A percentile compares a stretch with the other conserved stretches of the same genome.
These are phyloP conservation scores for Gonocerus acuteangulatus DNA, from an alignment of 2,888 invertebrate species.

Conservation along the genomic window DNA sequence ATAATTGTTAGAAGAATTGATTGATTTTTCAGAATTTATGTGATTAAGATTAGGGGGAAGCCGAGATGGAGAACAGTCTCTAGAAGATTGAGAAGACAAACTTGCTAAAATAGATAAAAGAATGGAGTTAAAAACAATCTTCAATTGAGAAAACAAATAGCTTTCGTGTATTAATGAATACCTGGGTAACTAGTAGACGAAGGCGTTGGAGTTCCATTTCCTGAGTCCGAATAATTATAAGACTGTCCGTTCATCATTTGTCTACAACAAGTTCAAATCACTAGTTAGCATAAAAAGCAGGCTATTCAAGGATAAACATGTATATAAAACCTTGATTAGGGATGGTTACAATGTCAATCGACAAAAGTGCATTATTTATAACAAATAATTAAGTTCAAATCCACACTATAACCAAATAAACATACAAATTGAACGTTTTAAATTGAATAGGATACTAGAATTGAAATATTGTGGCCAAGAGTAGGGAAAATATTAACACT, in stretches of 20 bases:
- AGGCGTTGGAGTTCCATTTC: conserved; percentile 36
- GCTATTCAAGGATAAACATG: too few relatives aligned
- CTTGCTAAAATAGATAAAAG: conserved; percentile 41
- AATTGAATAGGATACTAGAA: too few relatives aligned
- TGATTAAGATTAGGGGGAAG: conserved; percentile 32
- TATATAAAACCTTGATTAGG: too few relatives aligned
- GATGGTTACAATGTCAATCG: too few relatives aligned
- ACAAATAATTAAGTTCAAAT: too few relatives aligned
- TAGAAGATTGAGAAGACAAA: conserved; percentile 46
- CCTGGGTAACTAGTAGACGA: conserved; percentile 38
- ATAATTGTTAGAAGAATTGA: conserved; percentile 21
- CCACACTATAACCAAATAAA: too few relatives aligned
- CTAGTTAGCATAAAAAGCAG: too few relatives aligned
- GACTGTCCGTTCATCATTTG: conserved; percentile 36
- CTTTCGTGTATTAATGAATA: not conserved
- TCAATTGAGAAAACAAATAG: not conserved
- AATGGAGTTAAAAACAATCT: not conserved
- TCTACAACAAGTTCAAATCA: too few relatives aligned
- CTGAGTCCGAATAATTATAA: conserved; percentile 34
- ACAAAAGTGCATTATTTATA: too few relatives aligned
- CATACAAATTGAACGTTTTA: too few relatives aligned
- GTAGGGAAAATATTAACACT: too few relatives aligned
- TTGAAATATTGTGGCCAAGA: too few relatives aligned
- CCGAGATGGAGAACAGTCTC: conserved; percentile 45
- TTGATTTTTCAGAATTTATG: conserved; percentile 29